These are phyloP conservation scores for Pseudopodoces humilis DNA, from an alignment of 2,113 vertebrate species.

Conservation along the genomic window DNA sequence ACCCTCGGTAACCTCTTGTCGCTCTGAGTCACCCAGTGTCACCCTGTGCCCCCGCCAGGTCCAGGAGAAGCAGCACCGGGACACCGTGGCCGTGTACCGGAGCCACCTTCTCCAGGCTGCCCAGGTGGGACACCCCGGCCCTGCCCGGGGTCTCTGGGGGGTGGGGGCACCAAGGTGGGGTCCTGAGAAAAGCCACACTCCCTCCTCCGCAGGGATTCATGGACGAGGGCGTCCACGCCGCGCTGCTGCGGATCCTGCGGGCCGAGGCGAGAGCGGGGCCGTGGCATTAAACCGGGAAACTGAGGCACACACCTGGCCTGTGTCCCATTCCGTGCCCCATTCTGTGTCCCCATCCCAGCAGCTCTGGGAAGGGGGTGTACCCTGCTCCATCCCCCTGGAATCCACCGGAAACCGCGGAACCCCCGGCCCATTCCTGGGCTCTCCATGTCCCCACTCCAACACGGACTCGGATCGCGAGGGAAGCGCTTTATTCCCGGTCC, in stretches of 20 bases:
- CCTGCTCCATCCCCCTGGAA: neutral
- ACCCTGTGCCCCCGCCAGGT: neutral
- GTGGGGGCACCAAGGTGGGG: neutral
- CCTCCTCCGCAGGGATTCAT: neutral
- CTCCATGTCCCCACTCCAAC: accelerated
- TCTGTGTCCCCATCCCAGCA: no score
- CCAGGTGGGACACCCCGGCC: neutral
- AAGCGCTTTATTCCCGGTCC: neutral
- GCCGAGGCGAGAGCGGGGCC: neutral
- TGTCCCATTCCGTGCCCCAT: neutral
- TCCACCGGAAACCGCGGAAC: no score
- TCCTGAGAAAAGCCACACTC: neutral
- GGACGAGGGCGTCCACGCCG: neutral
- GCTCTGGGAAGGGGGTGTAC: accelerated
- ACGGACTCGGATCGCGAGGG: neutral
- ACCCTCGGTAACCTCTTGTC: neutral
- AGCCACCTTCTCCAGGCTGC: neutral
- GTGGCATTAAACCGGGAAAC: neutral
- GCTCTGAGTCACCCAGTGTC: neutral
- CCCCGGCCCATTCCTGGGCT: neutral
- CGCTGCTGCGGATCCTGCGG: neutral
- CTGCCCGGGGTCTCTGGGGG: neutral
- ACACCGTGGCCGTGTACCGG: neutral
- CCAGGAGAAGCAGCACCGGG: neutral
- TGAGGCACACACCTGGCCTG: accelerated